A percentile compares a stretch with the other conserved stretches of the same genome.
phyloP scores from a whole-genome alignment of 1,140 invertebrate species.

The Araneus ventricosus region DNA sequence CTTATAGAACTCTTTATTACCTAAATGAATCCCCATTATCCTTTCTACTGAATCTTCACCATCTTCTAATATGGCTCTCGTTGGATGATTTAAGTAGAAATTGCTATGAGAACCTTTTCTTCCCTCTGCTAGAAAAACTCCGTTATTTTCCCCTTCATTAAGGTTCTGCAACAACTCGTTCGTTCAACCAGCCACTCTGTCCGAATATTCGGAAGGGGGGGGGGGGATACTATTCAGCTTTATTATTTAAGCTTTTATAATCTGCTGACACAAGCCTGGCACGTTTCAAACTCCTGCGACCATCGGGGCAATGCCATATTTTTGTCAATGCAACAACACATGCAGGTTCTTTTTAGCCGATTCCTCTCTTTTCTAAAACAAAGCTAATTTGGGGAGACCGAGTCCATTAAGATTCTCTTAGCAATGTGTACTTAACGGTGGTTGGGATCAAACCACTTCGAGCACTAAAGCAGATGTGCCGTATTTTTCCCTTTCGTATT shows the following conservation, averaged over 20 bases:
- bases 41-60: neutral
- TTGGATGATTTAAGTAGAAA: neutral
- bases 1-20: neutral
- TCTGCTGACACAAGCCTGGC: slow-evolving; percentile 63
- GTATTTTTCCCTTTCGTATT: neutral
- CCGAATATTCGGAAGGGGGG: too few species aligned
- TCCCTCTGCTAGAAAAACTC: neutral
- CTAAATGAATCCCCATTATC: neutral
- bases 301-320: neutral
- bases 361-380: slow-evolving; percentile 40
- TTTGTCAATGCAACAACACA: slow-evolving; percentile 62
- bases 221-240: slow-evolving; percentile 41
- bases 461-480: neutral
- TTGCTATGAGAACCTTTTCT: neutral
- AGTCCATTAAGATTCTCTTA: neutral
- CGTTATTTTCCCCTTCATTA: slow-evolving; percentile 44
- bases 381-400: neutral
- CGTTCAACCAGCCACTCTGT: slow-evolving; percentile 34
- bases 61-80: neutral
- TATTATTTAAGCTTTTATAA: slow-evolving; percentile 50
- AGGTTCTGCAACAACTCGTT: slow-evolving; percentile 10
- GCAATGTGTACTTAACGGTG: neutral
- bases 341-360: slow-evolving; percentile 33
- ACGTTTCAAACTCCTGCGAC: slow-evolving; percentile 28
- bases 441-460: neutral